phyloP scores from a whole-genome alignment of 2,888 invertebrate species.

The Liposcelis brunnea region DNA sequence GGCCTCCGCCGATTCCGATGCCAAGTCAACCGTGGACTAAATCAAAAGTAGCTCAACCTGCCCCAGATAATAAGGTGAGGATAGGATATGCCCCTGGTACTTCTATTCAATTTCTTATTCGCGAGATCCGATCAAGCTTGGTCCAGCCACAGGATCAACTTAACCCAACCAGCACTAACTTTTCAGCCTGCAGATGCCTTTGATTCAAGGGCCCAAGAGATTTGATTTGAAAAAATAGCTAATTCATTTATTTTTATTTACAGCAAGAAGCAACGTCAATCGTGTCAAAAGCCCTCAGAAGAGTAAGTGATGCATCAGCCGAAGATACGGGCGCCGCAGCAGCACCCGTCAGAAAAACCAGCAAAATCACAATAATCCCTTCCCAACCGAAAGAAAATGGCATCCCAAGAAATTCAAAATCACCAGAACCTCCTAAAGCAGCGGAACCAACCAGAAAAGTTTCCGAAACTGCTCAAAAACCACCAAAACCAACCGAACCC shows the following conservation, averaged over 20 bases:
- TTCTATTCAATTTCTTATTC: no score
- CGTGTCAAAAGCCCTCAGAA: conserved; percentile 9
- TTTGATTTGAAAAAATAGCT: conserved; percentile 15
- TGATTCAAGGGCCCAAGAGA: no score
- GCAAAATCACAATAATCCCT: conserved; percentile 30
- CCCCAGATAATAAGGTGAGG: conserved; percentile 12
- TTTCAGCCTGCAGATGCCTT: no score
- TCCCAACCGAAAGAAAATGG: conserved; percentile 22
- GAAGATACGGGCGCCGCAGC: conserved; percentile 8
- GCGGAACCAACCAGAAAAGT: conserved; percentile 17
- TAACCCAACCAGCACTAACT: no score
- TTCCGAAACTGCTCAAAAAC: conserved; percentile 22
- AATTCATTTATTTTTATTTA: conserved; percentile 22
- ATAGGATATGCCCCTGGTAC: no score
- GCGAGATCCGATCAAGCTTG: no score
- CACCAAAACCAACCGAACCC: conserved; percentile 21
- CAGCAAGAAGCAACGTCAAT: conserved; percentile 30
- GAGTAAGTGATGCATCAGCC: background rate
- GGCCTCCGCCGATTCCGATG: conserved; percentile 36
- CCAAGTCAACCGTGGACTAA: conserved; percentile 40
- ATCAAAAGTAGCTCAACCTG: conserved; percentile 11
- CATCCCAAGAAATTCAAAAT: conserved; percentile 21
- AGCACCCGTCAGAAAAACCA: conserved; percentile 23
- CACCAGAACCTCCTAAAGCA: conserved; percentile 20
- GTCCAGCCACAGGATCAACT: no score